phyloP scores from a whole-genome alignment of 1,140 invertebrate genomes.

The Amyelois transitella region DNA sequence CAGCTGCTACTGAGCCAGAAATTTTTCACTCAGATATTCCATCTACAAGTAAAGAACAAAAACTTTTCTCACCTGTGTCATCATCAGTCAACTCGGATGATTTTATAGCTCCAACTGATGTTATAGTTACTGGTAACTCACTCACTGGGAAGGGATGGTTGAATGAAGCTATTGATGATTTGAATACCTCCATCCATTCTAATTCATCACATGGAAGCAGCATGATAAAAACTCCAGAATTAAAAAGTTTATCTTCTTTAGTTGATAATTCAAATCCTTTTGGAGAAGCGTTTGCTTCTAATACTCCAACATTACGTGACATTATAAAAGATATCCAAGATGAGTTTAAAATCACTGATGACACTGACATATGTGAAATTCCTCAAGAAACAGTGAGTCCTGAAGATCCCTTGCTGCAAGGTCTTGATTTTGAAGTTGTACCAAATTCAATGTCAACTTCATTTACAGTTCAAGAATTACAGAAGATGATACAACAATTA shows the following conservation, averaged over 20 bases:
- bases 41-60: constrained; percentile 36
- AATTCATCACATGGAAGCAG: constrained; percentile 67
- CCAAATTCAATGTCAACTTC: constrained; percentile 64
- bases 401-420: constrained; percentile 64
- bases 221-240: constrained; percentile 68
- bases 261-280: constrained; percentile 72
- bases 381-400: constrained; percentile 33
- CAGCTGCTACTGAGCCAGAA: constrained; percentile 6
- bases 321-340: constrained; percentile 75
- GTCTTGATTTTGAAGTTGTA: constrained; percentile 76
- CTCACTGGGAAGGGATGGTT: constrained; percentile 81
- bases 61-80: constrained; percentile 20
- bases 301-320: constrained; percentile 78
- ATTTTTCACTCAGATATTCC: constrained; percentile 32
- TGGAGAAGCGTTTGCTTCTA: constrained; percentile 62
- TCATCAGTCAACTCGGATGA: constrained; percentile 50
- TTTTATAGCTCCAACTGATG: constrained; percentile 43
- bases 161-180: constrained; percentile 74
- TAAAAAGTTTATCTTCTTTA: constrained; percentile 67
- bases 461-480: constrained; percentile 73
- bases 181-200: constrained; percentile 57
- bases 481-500: constrained; percentile 80
- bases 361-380: constrained; percentile 38
- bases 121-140: constrained; percentile 77
- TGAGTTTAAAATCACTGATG: constrained; percentile 64